Evolutionary conservation across 2,113 vertebrate genomes (phyloP), one percentile per base, ranked within the genome.

Genomic region (Peromyscus californicus): DNA sequence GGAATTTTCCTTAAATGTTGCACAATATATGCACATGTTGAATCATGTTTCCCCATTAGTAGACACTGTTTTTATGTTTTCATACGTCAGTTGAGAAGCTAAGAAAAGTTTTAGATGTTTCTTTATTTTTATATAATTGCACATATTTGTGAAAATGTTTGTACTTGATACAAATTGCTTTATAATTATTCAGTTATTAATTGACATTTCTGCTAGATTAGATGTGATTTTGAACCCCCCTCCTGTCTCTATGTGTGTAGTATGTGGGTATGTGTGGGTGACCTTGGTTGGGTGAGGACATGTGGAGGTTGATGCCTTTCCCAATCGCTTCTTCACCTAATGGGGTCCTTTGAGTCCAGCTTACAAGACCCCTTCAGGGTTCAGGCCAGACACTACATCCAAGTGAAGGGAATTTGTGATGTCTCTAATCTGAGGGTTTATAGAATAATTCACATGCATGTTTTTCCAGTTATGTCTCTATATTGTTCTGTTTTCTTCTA

Each of bases 121-220:
- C 11, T 42, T 70, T 74, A 74, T 89, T 85, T 86, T 39, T 29
- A 93, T 54, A 65, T 2, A 82, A 42, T 85, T 89, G 19, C 26
- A 61, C 57, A 89, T n/a, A 74, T 89, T 95, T 85, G 79, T n/a
- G 33, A 96, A 96, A 94, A 26, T 90, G 9, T 70, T 61, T 69
- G 22, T 72, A 33, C 63, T 92, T 75, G 76, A 39, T 69, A 16
- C 36, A 59, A 92, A 5, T 61, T 42, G 15, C 7, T 92, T 83
- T 82, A 36, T 72, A 59, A 69, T 70, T 70, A 51, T 83, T 91
- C 9, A 17, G 67, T 61, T 93, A 42, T 54, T 36, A 72, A 69
- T 22, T 29, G 4, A 3, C 12, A 39, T 69, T n/a, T 42, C 24
- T 78, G 7, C 1, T 61, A 24, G 26, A 24, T 61, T 48, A 76